Conservation (phyloP, 2,113 vertebrate genomes). For the Myodes glareolus region DNA sequence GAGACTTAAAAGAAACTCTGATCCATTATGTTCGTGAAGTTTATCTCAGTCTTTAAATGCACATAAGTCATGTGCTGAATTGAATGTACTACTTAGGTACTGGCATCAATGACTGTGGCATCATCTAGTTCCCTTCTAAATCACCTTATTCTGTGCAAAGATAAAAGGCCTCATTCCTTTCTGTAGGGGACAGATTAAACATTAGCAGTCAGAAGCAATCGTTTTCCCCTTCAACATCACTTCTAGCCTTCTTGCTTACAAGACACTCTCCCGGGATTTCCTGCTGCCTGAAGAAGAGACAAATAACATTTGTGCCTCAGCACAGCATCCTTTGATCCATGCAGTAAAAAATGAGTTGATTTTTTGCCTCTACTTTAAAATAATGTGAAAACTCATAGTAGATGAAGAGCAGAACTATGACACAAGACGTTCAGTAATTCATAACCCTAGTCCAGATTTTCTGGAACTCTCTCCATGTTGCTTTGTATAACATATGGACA, state of each 20-base stretch:
- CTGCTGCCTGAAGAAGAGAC: constrained; percentile 35
- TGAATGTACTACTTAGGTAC: constrained; percentile 64
- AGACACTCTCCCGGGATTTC: constrained; percentile 57
- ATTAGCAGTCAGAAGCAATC: constrained; percentile 68
- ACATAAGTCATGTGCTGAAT: constrained; percentile 65
- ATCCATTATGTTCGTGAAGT: constrained; percentile 72
- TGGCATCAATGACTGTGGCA: not conserved
- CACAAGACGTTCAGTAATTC: not conserved
- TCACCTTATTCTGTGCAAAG: constrained; percentile 60
- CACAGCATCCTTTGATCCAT: not conserved
- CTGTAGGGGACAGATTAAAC: constrained; percentile 69
- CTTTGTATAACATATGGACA: constrained; percentile 11
- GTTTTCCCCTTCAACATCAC: constrained; percentile 57
- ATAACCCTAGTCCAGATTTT: not conserved
- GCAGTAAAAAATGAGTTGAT: not conserved
- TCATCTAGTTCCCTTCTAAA: constrained; percentile 67
- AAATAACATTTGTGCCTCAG: constrained; percentile 41
- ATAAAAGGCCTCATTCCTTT: constrained; percentile 73
- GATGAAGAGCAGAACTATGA: not conserved
- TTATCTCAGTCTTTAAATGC: constrained; percentile 77
- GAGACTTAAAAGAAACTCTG: constrained; percentile 73
- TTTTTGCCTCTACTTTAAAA: constrained; percentile 30
- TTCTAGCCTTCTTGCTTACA: constrained; percentile 44
- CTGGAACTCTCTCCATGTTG: not conserved
- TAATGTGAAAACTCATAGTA: not conserved